These are phyloP conservation scores for silkworm (Bombyx mori) DNA, from an alignment of 1,140 invertebrate species.

Conservation along the genomic window DNA sequence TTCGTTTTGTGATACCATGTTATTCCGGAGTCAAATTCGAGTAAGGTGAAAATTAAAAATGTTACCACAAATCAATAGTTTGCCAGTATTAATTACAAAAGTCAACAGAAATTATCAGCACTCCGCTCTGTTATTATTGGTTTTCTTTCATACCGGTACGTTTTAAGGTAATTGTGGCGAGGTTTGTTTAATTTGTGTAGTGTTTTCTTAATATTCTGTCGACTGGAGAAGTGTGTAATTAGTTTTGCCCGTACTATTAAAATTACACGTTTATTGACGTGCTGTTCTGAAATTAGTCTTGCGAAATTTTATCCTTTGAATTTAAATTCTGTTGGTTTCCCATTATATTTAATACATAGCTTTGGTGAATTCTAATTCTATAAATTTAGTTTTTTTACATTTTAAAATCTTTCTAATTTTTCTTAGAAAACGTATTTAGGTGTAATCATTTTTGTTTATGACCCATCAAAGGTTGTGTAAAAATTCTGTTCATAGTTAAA, in stretches of 20 bases:
- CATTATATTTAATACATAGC: too few relatives aligned
- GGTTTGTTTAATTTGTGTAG: conserved; percentile 24
- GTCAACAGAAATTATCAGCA: conserved; percentile 48
- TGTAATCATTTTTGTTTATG: conserved; percentile 56
- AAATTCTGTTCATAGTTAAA: conserved; percentile 51
- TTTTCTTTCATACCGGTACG: conserved; percentile 25
- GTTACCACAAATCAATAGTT: conserved; percentile 25
- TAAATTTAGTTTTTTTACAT: too few relatives aligned
- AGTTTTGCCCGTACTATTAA: too few relatives aligned
- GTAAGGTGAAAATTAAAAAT: conserved; percentile 13
- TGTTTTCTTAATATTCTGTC: conserved; percentile 24
- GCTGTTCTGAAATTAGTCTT: too few relatives aligned
- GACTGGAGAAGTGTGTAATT: conserved; percentile 3
- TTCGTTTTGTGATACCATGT: conserved; percentile 2
- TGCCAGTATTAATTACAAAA: conserved; percentile 44
- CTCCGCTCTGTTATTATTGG: conserved; percentile 38
- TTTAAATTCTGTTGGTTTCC: too few relatives aligned
- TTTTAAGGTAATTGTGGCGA: conserved; percentile 22
- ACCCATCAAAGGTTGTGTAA: conserved; percentile 46
- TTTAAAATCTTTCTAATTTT: conserved; percentile 4
- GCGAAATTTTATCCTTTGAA: too few relatives aligned
- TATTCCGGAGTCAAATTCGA: conserved; percentile 1
- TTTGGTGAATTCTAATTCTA: too few relatives aligned
- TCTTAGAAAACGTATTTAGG: conserved; percentile 1
- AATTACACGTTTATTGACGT: too few relatives aligned